Evolutionary conservation across 1,140 invertebrate species (phyloP).

Genomic region (Euwallacea fornicatus): DNA sequence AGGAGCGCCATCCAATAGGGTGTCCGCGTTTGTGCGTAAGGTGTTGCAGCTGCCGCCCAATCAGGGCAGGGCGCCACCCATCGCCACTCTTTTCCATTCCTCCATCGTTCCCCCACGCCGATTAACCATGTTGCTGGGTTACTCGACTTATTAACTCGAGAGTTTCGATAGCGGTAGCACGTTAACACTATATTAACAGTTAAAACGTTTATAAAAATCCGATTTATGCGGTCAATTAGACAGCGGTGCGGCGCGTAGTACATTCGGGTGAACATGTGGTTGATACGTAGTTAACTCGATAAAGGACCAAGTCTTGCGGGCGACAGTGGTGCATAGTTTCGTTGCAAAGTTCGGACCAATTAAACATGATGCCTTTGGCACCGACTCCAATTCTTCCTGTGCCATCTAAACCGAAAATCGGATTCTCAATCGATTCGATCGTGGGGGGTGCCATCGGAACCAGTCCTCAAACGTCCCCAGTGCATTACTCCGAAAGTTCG

Average conservation of each 20-base stretch:
- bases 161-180: slow-evolving; percentile 51
- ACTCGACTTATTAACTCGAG: slow-evolving; percentile 49
- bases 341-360: slow-evolving; percentile 8
- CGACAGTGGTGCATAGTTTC: neutral
- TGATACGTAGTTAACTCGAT: neutral
- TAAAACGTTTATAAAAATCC: slow-evolving; percentile 6
- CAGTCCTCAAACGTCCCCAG: slow-evolving; percentile 49
- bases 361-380: slow-evolving; percentile 85
- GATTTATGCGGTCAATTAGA: slow-evolving; percentile 18
- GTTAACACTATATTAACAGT: slow-evolving; percentile 20
- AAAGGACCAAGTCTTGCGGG: neutral
- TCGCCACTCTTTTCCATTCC: neutral
- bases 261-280: slow-evolving; percentile 12
- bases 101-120: slow-evolving; percentile 20
- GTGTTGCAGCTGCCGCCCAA: slow-evolving; percentile 23
- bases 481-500: slow-evolving; percentile 52
- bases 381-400: slow-evolving; percentile 82
- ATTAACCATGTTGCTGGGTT: slow-evolving; percentile 30
- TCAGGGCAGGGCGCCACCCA: slow-evolving; percentile 1
- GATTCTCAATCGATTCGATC: slow-evolving; percentile 93
- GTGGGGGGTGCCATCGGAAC: slow-evolving; percentile 68
- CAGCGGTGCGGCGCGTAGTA: slow-evolving; percentile 7
- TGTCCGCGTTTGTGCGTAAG: slow-evolving; percentile 10
- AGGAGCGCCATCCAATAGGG: slow-evolving; percentile 37
- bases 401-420: slow-evolving; percentile 87